A percentile compares a stretch with the other conserved stretches of the same genome.
These are phyloP conservation scores for Eulemur mongoz DNA, from an alignment of 2,797 vertebrate species.

Conservation along the genomic window DNA sequence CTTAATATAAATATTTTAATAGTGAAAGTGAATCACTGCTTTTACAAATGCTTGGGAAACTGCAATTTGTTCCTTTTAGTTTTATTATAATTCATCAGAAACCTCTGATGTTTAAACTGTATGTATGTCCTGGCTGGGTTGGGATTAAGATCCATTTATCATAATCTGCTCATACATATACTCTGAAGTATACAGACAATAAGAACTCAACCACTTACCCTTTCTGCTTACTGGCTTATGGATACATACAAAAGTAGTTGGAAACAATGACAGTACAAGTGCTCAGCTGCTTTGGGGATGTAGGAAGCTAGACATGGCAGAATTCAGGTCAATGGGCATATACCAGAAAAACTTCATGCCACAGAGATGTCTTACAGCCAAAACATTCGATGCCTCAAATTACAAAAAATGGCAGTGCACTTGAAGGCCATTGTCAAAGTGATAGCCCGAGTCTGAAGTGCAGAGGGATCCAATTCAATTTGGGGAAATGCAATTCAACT, in stretches of 20 bases:
- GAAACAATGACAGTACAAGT: background rate
- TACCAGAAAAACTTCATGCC: background rate
- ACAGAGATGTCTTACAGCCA: background rate
- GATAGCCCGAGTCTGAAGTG: background rate
- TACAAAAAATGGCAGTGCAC: background rate
- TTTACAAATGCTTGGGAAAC: slow-evolving; percentile 51
- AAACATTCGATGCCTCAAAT: background rate
- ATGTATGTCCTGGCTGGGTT: background rate
- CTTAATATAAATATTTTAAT: slow-evolving; percentile 58
- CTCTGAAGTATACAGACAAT: background rate
- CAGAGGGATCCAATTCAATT: background rate
- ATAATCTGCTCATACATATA: background rate
- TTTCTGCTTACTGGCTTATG: background rate
- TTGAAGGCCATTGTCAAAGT: background rate
- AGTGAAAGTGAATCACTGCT: background rate
- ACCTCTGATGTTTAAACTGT: slow-evolving; percentile 48
- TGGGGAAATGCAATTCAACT: background rate
- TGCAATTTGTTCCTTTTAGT: background rate
- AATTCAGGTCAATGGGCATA: background rate
- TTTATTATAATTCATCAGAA: slow-evolving; percentile 43
- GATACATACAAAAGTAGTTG: background rate
- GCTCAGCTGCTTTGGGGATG: background rate
- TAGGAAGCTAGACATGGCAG: background rate
- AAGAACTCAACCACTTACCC: background rate
- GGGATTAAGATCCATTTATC: background rate